Conservation (phyloP, 2,113 vertebrate species). For the Microcebus ravelobensis region DNA sequence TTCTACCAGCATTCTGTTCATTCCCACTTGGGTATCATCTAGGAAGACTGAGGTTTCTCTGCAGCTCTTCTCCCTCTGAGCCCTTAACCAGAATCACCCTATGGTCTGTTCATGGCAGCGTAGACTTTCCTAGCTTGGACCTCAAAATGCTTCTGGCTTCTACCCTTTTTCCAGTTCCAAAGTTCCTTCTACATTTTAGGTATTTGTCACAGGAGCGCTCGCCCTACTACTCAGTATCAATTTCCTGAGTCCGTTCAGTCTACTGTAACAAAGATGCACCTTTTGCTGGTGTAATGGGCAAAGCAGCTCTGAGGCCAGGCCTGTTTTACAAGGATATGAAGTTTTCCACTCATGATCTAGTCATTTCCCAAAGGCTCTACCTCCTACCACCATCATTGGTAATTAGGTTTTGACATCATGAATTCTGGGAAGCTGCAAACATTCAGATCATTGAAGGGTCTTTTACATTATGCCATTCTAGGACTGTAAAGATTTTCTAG, state of each 20-base stretch:
- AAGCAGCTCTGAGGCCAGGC: fast-evolving
- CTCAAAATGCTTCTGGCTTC: background rate
- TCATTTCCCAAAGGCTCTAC: background rate
- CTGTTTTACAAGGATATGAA: background rate
- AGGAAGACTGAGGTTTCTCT: background rate
- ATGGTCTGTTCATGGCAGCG: background rate
- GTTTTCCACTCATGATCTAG: background rate
- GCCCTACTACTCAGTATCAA: background rate
- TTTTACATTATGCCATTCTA: background rate
- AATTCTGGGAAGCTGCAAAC: background rate
- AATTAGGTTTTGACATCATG: background rate
- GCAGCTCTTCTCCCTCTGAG: background rate
- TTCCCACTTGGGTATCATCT: background rate
- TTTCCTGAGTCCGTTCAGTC: background rate
- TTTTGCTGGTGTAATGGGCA: background rate
- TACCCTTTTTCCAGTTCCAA: background rate
- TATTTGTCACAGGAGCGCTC: background rate
- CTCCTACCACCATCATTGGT: background rate
- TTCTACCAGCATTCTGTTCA: background rate
- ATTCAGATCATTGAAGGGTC: no score
- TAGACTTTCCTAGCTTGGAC: background rate
- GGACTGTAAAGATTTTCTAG: background rate
- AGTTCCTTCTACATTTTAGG: background rate
- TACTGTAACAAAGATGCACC: background rate
- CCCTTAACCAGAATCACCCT: background rate